A percentile compares a stretch with the other conserved stretches of the same genome.
Conservation (phyloP, 2,888 invertebrate genomes). For the Therioaphis trifolii region DNA sequence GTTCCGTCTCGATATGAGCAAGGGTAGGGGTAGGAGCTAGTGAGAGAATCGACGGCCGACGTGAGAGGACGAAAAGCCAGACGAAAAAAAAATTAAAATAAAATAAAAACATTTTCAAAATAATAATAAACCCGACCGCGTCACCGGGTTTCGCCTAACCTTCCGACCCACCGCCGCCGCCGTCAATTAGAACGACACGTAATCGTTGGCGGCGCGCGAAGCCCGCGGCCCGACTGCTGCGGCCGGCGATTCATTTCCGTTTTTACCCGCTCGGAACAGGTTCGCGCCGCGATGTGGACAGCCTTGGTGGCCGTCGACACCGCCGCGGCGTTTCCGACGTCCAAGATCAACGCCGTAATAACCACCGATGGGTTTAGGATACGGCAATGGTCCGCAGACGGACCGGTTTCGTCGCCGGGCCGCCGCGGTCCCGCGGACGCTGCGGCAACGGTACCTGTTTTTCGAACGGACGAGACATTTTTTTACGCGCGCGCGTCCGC, state of each 20-base stretch:
- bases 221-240: too few relatives aligned
- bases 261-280: slow-evolving; percentile 24
- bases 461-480: too few relatives aligned
- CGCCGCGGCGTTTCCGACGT: slow-evolving; percentile 23
- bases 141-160: too few relatives aligned
- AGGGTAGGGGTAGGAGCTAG: too few relatives aligned
- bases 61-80: background rate
- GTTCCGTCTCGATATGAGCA: background rate
- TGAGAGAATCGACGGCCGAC: background rate
- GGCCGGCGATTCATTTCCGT: slow-evolving; percentile 33
- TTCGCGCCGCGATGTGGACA: background rate
- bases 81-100: too few relatives aligned
- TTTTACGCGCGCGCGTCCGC: too few relatives aligned
- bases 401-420: background rate
- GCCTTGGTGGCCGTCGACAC: slow-evolving; percentile 39
- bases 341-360: slow-evolving; percentile 54
- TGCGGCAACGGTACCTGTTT: background rate
- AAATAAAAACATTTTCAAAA: too few relatives aligned
- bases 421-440: background rate
- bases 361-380: background rate
- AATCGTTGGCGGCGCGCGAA: too few relatives aligned
- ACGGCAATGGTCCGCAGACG: background rate
- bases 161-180: too few relatives aligned
- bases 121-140: too few relatives aligned
- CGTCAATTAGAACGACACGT: too few relatives aligned